Evolutionary conservation across 1,140 invertebrate genomes (phyloP), one percentile per base, ranked within the genome.

Genomic region (Drosophila suzukii): DNA sequence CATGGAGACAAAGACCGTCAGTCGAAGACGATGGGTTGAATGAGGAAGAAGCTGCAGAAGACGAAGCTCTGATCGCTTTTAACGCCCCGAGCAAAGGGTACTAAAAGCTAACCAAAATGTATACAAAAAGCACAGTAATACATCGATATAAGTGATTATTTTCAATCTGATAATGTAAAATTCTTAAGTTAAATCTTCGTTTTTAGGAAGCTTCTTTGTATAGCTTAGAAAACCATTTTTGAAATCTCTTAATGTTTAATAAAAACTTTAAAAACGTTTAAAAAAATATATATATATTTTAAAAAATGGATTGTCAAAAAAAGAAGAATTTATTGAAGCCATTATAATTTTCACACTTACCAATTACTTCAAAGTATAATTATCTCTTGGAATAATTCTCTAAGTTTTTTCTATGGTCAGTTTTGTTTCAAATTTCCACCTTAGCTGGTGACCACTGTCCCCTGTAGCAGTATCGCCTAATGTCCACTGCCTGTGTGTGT

Each of bases 401-500:
- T 1, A 20, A 20, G 20, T 20, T 20, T 20, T 20, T 20, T 20
- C 20, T 20, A 20, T 20, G 20, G 20, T 2, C 20, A 20, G 6
- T 43, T 43, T 15, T 44, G 30, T 17, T 3, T 13, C 30, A 4
- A n/a, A 12, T 11, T 27, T n/a, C 1, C 11, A 10, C 11, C 15
- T 12, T 57, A 65, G 6, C 11, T 11, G 34, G 17, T 39, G 1
- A 17, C 10, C 54, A 78, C 81, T 84, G 81, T 81, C 49, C 15
- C 24, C 1, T 17, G 34, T 47, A 36, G 75, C 55, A 44, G 47
- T 39, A n/a, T 63, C 61, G 65, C 65, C 27, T 53, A 50, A 51
- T 53, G 32, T 62, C 44, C 36, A 60, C 30, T 70, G 73, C 60
- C 38, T 50, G 67, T 80, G 74, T 78, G 74, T 75, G 84, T 76